phyloP scores from a whole-genome alignment of 2,888 invertebrate genomes.

The Apomyelois bistriatella region DNA sequence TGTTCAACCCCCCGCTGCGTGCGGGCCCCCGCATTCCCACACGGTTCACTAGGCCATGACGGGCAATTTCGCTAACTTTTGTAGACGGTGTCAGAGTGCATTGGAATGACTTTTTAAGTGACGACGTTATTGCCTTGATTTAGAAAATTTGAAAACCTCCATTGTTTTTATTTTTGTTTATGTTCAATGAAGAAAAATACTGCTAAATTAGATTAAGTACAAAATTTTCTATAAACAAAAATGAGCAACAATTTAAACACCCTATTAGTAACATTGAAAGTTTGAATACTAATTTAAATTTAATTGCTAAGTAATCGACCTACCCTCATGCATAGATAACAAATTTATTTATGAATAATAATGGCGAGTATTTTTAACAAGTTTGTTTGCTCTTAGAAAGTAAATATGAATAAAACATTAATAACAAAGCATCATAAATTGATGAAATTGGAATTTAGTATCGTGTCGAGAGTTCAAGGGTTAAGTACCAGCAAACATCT shows the following conservation, averaged over 20 bases:
- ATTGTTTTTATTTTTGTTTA: no score
- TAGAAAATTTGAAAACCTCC: background rate
- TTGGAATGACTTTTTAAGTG: background rate
- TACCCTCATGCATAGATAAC: slow-evolving; percentile 17
- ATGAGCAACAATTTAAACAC: background rate
- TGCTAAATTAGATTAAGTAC: no score
- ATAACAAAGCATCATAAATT: slow-evolving; percentile 50
- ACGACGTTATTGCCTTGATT: background rate
- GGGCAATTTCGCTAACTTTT: slow-evolving; percentile 60
- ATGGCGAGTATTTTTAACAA: slow-evolving; percentile 27
- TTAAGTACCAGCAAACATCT: slow-evolving; percentile 69
- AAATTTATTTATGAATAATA: slow-evolving; percentile 11
- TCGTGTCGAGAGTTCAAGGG: slow-evolving; percentile 52
- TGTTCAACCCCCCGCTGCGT: slow-evolving; percentile 26
- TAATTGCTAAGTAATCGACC: slow-evolving; percentile 16
- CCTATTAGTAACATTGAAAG: background rate
- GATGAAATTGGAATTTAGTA: slow-evolving; percentile 45
- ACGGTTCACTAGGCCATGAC: slow-evolving; percentile 60
- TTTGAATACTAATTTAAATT: background rate
- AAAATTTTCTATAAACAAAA: background rate
- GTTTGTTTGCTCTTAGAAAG: slow-evolving; percentile 23
- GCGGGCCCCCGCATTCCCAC: slow-evolving; percentile 60
- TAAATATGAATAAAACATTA: slow-evolving; percentile 29
- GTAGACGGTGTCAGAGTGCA: slow-evolving; percentile 38
- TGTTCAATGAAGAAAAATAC: no score